A percentile compares a stretch with the other conserved stretches of the same genome.
Evolutionary conservation across 2,797 vertebrate species (phyloP).

Genomic region (Lerista edwardsae): DNA sequence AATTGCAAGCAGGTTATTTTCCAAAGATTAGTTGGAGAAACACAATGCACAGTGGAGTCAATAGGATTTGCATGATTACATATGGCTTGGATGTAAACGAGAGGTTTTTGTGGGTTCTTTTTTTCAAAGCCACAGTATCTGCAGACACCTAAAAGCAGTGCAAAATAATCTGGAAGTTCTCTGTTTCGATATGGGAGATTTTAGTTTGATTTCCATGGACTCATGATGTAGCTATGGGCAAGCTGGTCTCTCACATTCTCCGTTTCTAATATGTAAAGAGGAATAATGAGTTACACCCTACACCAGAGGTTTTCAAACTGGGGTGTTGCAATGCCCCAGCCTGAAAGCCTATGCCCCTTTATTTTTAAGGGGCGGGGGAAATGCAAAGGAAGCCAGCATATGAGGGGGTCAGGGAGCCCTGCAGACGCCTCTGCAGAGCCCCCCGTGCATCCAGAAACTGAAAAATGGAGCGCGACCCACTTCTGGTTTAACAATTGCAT

Average conservation of each 20-base stretch:
- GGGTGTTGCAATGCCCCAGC: too few relatives aligned
- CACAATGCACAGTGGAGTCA: constrained; percentile 13
- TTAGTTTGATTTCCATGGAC: neutral
- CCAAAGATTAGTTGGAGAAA: constrained; percentile 4
- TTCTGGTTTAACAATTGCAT: too few relatives aligned
- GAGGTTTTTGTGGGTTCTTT: neutral
- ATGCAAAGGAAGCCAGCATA: too few relatives aligned
- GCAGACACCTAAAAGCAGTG: neutral
- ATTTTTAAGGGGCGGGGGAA: too few relatives aligned
- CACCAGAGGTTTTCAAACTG: too few relatives aligned
- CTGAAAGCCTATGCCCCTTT: too few relatives aligned
- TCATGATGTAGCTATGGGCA: neutral
- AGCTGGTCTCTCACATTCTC: neutral
- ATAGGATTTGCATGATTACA: constrained; percentile 17
- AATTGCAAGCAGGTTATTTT: constrained; percentile 22
- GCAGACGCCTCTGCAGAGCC: too few relatives aligned
- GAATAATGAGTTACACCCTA: neutral
- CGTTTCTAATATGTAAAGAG: neutral
- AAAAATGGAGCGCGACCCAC: too few relatives aligned
- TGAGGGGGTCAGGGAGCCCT: too few relatives aligned
- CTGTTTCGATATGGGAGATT: too few relatives aligned
- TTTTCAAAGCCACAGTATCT: constrained; percentile 11
- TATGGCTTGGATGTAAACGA: constrained; percentile 17
- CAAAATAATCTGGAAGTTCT: neutral
- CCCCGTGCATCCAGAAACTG: too few relatives aligned